phyloP scores from a whole-genome alignment of 1,140 invertebrate genomes.

The Tetranychus cinnabarinus region DNA sequence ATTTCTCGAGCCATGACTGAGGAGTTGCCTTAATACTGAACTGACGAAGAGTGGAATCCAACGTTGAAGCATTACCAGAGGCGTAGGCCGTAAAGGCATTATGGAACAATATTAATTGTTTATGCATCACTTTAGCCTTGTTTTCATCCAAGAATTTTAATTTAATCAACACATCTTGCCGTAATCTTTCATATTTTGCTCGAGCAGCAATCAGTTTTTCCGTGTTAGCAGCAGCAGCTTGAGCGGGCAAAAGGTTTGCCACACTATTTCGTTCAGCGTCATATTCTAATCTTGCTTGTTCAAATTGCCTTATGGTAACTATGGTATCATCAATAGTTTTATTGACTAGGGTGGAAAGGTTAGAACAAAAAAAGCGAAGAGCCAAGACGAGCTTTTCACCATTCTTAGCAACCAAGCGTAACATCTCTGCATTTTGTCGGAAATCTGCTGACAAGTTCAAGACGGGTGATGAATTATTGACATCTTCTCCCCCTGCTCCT shows the following conservation, averaged over 20 bases:
- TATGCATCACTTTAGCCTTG: constrained; percentile 72
- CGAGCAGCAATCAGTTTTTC: constrained; percentile 5
- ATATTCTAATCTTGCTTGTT: constrained; percentile 78
- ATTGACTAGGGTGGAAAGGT: constrained; percentile 77
- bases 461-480: too few species aligned
- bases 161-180: constrained; percentile 79
- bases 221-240: constrained; percentile 22
- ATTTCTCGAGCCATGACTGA: too few species aligned
- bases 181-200: constrained; percentile 64
- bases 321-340: constrained; percentile 92
- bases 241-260: constrained; percentile 11
- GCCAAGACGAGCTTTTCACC: constrained; percentile 63
- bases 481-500: too few species aligned
- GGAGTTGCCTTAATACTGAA: constrained; percentile 53
- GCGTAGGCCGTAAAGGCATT: constrained; percentile 91
- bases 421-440: constrained; percentile 80
- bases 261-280: constrained; percentile 63
- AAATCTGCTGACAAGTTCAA: constrained; percentile 43
- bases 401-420: constrained; percentile 74
- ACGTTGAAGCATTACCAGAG: constrained; percentile 39
- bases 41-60: constrained; percentile 84
- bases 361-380: constrained; percentile 84
- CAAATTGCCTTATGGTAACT: constrained; percentile 73
- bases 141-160: constrained; percentile 89
- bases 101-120: constrained; percentile 78